Evolutionary conservation across 2,113 vertebrate genomes (phyloP).

Genomic region (Noturus placidus): DNA sequence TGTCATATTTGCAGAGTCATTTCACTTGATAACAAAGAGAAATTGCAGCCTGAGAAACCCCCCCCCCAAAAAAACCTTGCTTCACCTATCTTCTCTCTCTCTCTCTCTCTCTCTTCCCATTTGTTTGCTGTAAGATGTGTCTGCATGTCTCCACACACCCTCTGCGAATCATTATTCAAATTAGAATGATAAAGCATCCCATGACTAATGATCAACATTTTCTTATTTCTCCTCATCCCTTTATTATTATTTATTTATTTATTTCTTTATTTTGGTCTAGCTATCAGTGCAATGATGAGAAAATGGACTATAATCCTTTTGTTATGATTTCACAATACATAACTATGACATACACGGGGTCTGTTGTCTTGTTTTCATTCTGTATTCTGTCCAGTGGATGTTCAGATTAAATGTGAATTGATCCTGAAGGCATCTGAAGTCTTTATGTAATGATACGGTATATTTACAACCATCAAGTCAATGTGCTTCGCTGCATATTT

Average conservation of each 20-base stretch:
- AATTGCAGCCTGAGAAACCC: constrained; percentile 84
- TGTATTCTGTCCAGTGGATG: neutral
- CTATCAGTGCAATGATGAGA: neutral
- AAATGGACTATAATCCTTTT: neutral
- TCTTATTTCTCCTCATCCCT: constrained; percentile 28
- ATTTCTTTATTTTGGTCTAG: constrained; percentile 6
- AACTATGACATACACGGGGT: neutral
- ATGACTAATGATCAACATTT: constrained; percentile 51
- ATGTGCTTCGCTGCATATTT: too few species aligned
- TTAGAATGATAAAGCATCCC: constrained; percentile 51
- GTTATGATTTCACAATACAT: neutral
- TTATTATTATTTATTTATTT: constrained; percentile 21
- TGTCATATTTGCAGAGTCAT: constrained; percentile 99
- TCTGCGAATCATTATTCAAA: constrained; percentile 55
- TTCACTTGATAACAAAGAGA: constrained; percentile 98
- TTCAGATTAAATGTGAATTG: constrained; percentile 62
- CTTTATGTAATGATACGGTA: neutral
- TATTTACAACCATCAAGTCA: neutral
- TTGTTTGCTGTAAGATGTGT: constrained; percentile 59
- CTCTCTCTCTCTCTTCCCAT: constrained; percentile 50
- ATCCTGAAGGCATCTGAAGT: constrained; percentile 55
- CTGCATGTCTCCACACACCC: constrained; percentile 52
- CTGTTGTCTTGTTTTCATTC: neutral
- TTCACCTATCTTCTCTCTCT: constrained; percentile 17
- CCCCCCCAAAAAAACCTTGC: constrained; percentile 4